Conservation (phyloP, 2,797 vertebrate genomes). For the Enteromius thamalakanensis region DNA sequence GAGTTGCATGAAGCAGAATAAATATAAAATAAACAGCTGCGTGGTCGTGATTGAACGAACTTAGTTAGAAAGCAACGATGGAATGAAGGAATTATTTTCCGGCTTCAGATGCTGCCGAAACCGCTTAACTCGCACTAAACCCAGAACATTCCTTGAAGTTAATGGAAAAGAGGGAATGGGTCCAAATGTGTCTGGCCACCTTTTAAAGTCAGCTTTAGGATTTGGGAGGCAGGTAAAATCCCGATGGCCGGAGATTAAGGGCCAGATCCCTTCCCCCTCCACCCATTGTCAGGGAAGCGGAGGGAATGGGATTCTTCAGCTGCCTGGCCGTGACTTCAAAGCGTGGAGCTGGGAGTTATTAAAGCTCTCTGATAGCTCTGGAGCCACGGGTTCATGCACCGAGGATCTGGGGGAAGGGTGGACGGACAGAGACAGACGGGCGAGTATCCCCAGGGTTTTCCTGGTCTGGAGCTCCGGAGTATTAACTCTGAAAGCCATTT, state of each 20-base stretch:
- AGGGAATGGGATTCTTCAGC: constrained; percentile 79
- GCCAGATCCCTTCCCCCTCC: constrained; percentile 63
- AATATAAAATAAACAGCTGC: not conserved
- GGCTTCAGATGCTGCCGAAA: not conserved
- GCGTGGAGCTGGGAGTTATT: constrained; percentile 77
- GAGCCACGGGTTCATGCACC: constrained; percentile 63
- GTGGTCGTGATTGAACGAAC: not conserved
- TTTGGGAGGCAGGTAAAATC: constrained; percentile 55
- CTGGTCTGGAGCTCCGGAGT: not conserved
- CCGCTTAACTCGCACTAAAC: not conserved
- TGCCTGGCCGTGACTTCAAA: constrained; percentile 83
- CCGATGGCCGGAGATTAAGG: constrained; percentile 66
- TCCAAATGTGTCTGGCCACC: not conserved
- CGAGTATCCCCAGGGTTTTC: constrained; percentile 29
- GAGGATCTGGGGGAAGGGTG: constrained; percentile 66
- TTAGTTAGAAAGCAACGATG: not conserved
- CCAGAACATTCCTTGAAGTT: constrained; percentile 31
- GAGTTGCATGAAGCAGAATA: not conserved
- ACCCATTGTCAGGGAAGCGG: constrained; percentile 69
- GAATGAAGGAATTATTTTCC: not conserved
- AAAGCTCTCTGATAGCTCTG: constrained; percentile 81
- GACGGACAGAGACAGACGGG: constrained; percentile 21
- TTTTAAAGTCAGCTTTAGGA: constrained; percentile 43
- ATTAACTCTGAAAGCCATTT: constrained; percentile 39
- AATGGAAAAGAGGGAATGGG: constrained; percentile 6